These are phyloP conservation scores for Cheilosia urbana DNA, from an alignment of 2,888 invertebrate species.

Conservation along the genomic window DNA sequence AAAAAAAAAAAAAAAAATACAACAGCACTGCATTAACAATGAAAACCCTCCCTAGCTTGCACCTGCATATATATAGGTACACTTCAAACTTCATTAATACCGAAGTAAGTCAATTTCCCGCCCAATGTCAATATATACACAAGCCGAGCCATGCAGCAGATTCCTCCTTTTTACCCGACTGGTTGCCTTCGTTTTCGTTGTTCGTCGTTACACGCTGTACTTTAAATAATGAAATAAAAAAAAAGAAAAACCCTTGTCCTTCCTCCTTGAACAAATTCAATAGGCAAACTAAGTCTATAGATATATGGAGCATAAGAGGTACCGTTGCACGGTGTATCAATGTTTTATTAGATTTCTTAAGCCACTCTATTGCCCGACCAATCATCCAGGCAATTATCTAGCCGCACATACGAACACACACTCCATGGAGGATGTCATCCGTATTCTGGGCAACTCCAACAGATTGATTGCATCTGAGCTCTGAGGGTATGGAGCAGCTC, in stretches of 20 bases:
- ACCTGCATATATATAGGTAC: constrained; percentile 23
- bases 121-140: constrained; percentile 51
- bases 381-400: constrained; percentile 18
- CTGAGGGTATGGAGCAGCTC: neutral
- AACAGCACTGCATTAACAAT: constrained; percentile 38
- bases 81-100: constrained; percentile 69
- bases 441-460: neutral
- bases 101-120: constrained; percentile 62
- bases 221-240: constrained; percentile 10
- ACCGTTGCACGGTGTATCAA: constrained; percentile 21
- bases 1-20: neutral
- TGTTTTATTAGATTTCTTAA: constrained; percentile 59
- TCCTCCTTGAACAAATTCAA: constrained; percentile 25
- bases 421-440: constrained; percentile 7
- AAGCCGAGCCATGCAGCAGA: constrained; percentile 11
- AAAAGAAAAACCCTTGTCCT: neutral
- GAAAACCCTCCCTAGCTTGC: constrained; percentile 9
- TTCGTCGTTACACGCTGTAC: constrained; percentile 1
- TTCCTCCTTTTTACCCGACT: neutral
- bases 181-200: neutral
- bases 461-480: constrained; percentile 5
- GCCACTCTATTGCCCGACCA: neutral
- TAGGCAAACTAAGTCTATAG: constrained; percentile 20
- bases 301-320: neutral
- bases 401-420: constrained; percentile 11